Evolutionary conservation across 2,113 vertebrate genomes (phyloP).

Genomic region (Gnathonemus longibarbis): DNA sequence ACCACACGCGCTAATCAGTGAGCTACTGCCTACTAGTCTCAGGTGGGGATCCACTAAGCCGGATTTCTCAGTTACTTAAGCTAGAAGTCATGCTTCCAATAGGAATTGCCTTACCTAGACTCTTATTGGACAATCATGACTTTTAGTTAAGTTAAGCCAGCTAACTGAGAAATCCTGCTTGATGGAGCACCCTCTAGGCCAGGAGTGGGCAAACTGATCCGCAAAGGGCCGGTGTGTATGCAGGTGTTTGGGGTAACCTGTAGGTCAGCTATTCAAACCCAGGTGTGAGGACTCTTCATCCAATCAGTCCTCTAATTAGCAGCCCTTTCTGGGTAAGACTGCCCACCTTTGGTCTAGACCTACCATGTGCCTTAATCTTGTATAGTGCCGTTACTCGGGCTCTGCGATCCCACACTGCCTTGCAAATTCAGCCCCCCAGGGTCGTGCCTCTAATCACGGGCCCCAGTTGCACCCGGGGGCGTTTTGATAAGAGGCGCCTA

Average conservation of each 20-base stretch:
- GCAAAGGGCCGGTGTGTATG: too few species aligned
- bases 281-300: too few species aligned
- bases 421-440: neutral
- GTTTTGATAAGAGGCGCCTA: constrained; percentile 53
- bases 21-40: neutral
- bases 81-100: neutral
- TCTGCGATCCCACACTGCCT: too few species aligned
- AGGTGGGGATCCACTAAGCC: neutral
- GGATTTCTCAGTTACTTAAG: neutral
- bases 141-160: neutral
- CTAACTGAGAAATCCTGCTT: neutral
- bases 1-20: neutral
- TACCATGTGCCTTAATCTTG: neutral
- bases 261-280: too few species aligned
- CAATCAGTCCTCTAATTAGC: too few species aligned
- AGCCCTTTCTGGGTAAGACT: too few species aligned
- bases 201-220: too few species aligned
- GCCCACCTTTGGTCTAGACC: too few species aligned
- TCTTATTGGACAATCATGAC: neutral
- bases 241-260: too few species aligned
- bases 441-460: constrained; percentile 51
- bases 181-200: neutral
- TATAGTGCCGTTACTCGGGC: neutral
- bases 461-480: constrained; percentile 41
- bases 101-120: neutral